Base-by-base conservation (phyloP, 2,888 invertebrate genomes). In the Mechanitis messenoides region DNA sequence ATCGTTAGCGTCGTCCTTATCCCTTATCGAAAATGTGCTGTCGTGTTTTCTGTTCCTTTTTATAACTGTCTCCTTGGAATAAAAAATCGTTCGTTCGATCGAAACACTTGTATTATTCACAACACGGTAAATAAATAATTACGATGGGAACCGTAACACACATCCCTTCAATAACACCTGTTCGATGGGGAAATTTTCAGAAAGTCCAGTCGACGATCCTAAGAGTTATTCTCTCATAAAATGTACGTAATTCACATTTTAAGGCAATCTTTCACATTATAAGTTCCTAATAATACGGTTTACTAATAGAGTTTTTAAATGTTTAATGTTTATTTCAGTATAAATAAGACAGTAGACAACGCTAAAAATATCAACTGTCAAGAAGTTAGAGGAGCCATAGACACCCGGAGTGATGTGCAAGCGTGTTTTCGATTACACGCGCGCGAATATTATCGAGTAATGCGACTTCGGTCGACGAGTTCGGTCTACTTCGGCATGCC, bases 91-190 rank as follows among this genome's bases (percentile, higher is more conserved):
- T 61, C 45, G 53, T 62, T 71, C 76, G 82, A 86, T 86, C 87
- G 83, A 87, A 87, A 89, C 90, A 87, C 90, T 82, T 77, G 72
- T 86, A 81, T 83, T 85, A 87, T 87, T 84, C 85, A 87, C 87
- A 78, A 80, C 83, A 85, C 83, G 79, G 81, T 82, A 85, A 80
- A 86, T 85, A 74, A 74, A 73, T 87, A 85, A 84, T 87, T 84
- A 85, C 81, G 81, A 80, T 87, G 88, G 86, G 89, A 90, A 90
- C 87, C 73, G 73, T 80, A 78, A 81, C 84, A 87, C 87, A 86
- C 91, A 89, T 92, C 92, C 92, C 91, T 92, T 93, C 92, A 91
- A 92, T 92, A 93, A 94, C 94, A 94, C 94, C 94, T 94, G 94
- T 94, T 94, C 92, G 87, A 90, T 90, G 74, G 72, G 85, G 86